Base-by-base conservation (phyloP, 2,888 invertebrate species). In the Platycnemis pennipes region DNA sequence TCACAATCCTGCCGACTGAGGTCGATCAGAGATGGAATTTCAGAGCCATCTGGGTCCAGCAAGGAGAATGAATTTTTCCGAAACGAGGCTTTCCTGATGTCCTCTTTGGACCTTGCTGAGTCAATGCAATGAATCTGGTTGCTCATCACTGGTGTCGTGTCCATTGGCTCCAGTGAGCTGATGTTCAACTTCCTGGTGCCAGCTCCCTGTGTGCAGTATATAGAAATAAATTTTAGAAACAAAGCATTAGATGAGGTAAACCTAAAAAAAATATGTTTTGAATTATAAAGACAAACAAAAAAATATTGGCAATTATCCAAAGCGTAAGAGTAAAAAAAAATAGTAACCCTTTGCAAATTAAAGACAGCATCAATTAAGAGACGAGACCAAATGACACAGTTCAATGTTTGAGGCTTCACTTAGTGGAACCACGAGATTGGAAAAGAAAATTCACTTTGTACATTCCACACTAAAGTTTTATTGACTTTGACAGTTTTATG, bases 1-100 rank as follows among this genome's bases (percentile, higher is more conserved):
- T 97, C 97, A 95, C 96, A 97, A 95, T 97, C 97, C 95, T 96
- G 97, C 95, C 97, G 96, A 3, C 97, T 97, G 85, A 97, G 96
- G 95, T 97, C 97, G 95, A 96, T 95, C 87, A 97, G 95, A 2
- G 97, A 97, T 11, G 96, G 96, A 94, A 97, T 96, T 7, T 96
- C 96, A 11, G 96, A 95, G 13, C 96, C 96, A 53, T 96, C 96
- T 3, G 97, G 96, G 94, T 96, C 96, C 94, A 97, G 95, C 44
- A 97, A 95, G 0, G 96, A 96, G 86, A 96, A 95, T 7, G 96
- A 96, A 95, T 96, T 96, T 95, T 96, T 96, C 46, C 96, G 95
- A 8, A 96, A 95, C 85, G 94, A 94, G 53, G 94, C 95, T 46
- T 88, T 97, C 94, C 96, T 56, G 42, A 69, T 91, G n/a, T 91